Percentiles rank a stretch among this genome's conserved stretches.
These are phyloP conservation scores for Drosophila albomicans DNA, from an alignment of 1,140 invertebrate species.

Conservation along the genomic window DNA sequence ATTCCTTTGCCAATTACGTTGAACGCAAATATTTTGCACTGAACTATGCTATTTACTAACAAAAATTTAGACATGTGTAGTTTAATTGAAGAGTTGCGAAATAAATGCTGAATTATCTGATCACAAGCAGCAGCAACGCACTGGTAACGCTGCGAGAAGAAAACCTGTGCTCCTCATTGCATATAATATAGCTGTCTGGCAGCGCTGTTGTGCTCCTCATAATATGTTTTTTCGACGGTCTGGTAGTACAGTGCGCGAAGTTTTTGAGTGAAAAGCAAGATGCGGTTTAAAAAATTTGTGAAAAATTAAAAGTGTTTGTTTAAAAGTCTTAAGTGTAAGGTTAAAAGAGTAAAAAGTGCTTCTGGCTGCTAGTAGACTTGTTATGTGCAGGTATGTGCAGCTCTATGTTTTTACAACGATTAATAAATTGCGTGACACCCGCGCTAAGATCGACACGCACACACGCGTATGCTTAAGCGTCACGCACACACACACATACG, in stretches of 20 bases:
- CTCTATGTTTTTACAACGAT: background rate
- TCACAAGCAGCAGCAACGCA: background rate
- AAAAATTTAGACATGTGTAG: background rate
- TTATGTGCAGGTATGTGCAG: background rate
- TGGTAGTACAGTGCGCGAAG: background rate
- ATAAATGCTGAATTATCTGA: background rate
- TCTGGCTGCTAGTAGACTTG: background rate
- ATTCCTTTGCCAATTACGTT: background rate
- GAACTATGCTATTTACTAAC: background rate
- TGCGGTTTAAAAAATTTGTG: background rate
- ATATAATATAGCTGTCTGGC: background rate
- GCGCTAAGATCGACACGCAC: background rate
- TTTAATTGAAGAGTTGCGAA: background rate
- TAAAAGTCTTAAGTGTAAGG: background rate
- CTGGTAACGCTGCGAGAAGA: background rate
- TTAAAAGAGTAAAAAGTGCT: background rate
- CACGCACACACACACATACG: constrained; percentile 12
- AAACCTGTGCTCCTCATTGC: background rate
- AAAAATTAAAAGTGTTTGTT: background rate
- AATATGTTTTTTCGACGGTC: background rate
- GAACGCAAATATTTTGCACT: background rate
- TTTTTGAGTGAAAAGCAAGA: background rate
- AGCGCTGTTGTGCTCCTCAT: background rate
- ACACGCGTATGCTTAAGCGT: background rate
- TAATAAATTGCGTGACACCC: constrained; percentile 19